phyloP scores from a whole-genome alignment of 1,140 invertebrate species.

The Hyles vespertilio region DNA sequence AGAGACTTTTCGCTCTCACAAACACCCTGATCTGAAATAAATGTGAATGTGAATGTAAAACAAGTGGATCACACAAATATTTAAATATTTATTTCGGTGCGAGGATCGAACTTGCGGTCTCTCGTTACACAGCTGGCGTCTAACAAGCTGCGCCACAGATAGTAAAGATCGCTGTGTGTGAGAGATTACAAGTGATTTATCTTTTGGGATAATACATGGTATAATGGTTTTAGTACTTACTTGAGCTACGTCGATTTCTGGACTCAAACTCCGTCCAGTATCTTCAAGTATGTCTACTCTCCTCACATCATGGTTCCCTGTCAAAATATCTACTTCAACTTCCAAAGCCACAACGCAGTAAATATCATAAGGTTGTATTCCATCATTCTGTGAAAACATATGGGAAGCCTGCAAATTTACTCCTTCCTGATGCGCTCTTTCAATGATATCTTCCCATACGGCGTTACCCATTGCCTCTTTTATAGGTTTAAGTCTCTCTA shows the following conservation, averaged over 20 bases:
- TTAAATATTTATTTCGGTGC: too few relatives aligned
- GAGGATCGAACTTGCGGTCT: too few relatives aligned
- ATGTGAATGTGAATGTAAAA: too few relatives aligned
- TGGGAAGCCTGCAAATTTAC: conserved; percentile 81
- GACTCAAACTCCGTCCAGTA: conserved; percentile 85
- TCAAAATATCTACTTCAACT: conserved; percentile 87
- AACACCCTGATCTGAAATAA: too few relatives aligned
- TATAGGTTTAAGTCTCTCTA: conserved; percentile 79
- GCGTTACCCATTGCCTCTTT: conserved; percentile 75
- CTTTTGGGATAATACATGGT: too few relatives aligned
- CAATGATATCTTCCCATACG: conserved; percentile 80
- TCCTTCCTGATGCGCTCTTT: conserved; percentile 71
- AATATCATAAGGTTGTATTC: conserved; percentile 78
- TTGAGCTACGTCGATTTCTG: conserved; percentile 90
- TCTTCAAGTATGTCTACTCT: conserved; percentile 88
- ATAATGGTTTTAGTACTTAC: conserved; percentile 29
- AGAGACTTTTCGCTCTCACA: too few relatives aligned
- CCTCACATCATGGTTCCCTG: conserved; percentile 82
- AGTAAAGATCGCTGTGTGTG: too few relatives aligned
- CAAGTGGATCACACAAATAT: too few relatives aligned
- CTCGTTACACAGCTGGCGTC: too few relatives aligned
- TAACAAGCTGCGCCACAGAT: too few relatives aligned
- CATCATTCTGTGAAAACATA: conserved; percentile 77
- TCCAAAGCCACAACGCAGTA: conserved; percentile 80
- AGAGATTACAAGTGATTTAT: too few relatives aligned